Percentiles rank a stretch among this genome's conserved stretches.
Evolutionary conservation across 2,888 invertebrate genomes (phyloP).

Genomic region (Drosophila neotestacea): DNA sequence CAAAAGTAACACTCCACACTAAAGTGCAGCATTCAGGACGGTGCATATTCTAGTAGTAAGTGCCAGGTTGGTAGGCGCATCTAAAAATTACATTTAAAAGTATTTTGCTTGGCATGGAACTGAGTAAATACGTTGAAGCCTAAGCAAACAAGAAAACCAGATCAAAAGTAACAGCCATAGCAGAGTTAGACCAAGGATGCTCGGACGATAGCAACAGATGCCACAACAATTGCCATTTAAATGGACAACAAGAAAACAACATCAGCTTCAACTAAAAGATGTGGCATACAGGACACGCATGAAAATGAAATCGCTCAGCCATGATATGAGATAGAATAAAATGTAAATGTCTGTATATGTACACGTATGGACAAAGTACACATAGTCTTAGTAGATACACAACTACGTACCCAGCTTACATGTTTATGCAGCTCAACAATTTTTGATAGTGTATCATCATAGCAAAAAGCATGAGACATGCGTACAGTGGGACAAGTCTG

Average conservation of each 20-base stretch:
- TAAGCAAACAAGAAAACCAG: slow-evolving; percentile 66
- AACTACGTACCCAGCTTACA: slow-evolving; percentile 36
- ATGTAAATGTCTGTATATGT: slow-evolving; percentile 39
- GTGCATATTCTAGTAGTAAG: slow-evolving; percentile 57
- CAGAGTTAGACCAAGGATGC: background rate
- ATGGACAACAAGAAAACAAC: slow-evolving; percentile 57
- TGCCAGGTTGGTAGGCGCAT: slow-evolving; percentile 56
- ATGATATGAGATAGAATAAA: slow-evolving; percentile 70
- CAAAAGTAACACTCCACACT: slow-evolving; percentile 76
- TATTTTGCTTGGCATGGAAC: slow-evolving; percentile 65
- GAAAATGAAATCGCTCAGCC: slow-evolving; percentile 65
- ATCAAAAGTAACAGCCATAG: slow-evolving; percentile 51
- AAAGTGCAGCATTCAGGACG: slow-evolving; percentile 53
- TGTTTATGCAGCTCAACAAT: slow-evolving; percentile 63
- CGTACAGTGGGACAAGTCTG: slow-evolving; percentile 43
- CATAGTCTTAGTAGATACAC: slow-evolving; percentile 24
- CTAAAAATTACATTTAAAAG: slow-evolving; percentile 76
- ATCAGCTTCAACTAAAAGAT: slow-evolving; percentile 46
- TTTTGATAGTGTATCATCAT: slow-evolving; percentile 68
- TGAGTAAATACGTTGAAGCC: slow-evolving; percentile 50
- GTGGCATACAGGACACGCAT: slow-evolving; percentile 57
- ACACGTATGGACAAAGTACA: slow-evolving; percentile 5
- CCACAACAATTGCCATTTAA: slow-evolving; percentile 69
- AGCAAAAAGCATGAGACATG: slow-evolving; percentile 19
- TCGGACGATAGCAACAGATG: slow-evolving; percentile 69